Percentiles rank a stretch among this genome's conserved stretches.
Evolutionary conservation across 1,140 invertebrate species (phyloP).

Genomic region (Stenopsyche tienmushanensis): DNA sequence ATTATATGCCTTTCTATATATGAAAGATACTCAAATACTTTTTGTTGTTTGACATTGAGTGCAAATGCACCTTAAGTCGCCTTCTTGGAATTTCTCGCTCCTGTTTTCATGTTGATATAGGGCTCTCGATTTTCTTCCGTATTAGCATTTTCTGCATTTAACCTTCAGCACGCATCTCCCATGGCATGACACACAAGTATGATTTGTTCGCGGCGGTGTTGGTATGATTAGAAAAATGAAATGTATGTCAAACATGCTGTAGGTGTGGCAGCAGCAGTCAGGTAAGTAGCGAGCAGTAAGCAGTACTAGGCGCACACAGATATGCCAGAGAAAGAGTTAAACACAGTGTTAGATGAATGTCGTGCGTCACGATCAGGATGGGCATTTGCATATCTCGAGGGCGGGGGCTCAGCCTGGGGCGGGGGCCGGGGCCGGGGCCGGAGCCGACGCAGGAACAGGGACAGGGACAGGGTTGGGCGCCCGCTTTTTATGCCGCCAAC

Average conservation of each 20-base stretch:
- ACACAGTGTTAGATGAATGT: constrained; percentile 41
- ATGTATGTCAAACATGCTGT: constrained; percentile 26
- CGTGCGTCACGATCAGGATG: constrained; percentile 43
- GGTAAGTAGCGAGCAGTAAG: neutral
- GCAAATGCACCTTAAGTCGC: too few species aligned
- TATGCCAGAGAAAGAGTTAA: constrained; percentile 32
- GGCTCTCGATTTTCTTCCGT: too few species aligned
- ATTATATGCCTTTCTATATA: too few species aligned
- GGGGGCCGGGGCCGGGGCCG: constrained; percentile 7
- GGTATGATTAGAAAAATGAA: constrained; percentile 21
- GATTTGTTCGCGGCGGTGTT: neutral
- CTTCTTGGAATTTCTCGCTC: too few species aligned
- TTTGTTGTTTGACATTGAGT: too few species aligned
- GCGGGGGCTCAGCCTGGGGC: neutral
- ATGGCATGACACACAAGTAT: neutral
- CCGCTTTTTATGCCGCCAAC: constrained; percentile 1
- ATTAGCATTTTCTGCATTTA: too few species aligned
- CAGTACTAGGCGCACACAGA: too few species aligned
- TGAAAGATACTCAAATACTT: too few species aligned
- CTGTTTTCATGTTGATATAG: too few species aligned
- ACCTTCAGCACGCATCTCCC: too few species aligned
- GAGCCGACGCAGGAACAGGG: too few species aligned
- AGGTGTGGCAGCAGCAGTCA: constrained; percentile 14
- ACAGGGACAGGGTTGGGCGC: too few species aligned
- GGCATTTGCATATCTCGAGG: constrained; percentile 40